Evolutionary conservation across 2,797 vertebrate species (phyloP), one percentile per base, ranked within the genome.

Genomic region (Myotis vivesi): DNA sequence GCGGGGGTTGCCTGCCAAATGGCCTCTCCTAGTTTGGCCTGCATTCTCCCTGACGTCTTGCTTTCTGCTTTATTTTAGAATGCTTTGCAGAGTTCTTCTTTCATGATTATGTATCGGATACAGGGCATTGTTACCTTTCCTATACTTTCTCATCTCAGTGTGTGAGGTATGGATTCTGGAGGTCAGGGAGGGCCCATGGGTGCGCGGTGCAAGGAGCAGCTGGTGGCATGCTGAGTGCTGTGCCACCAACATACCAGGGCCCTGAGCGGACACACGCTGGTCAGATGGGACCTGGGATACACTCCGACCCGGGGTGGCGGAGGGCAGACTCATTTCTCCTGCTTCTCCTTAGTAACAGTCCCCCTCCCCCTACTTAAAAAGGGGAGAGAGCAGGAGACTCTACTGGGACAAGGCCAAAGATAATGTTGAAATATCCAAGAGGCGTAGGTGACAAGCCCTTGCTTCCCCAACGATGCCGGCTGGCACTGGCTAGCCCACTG

Each of bases 221-320:
- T 25, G 36, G 28, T 8, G 30, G 38, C 41, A n/a, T 4, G 30
- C 11, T 8, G 2, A 28, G 81, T 11, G 49, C 46, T 33, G 5
- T 38, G 46, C 15, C 36, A 30, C n/a, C n/a, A 1, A 30, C 5
- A 28, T 9, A 6, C 66, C 41, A 44, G 49, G 62, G 73, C 68
- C 36, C 77, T 7, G 20, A 17, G 19, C 53, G 73, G n/a, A 22
- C 20, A 77, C 76, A 22, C 12, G 1, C 46, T 38, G n/a, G 20
- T 80, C 30, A 41, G 3, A 3, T 0, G 28, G 81, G 30, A 71
- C 71, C 46, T 49, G 15, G 38, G 83, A 75, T n/a, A 51, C 22
- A 20, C 1, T 33, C 2, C 19, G 8, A 22, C 28, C 3, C 0
- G 19, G 8, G 11, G n/a, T 9, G 1, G 41, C 9, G 41, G 41